Base-by-base conservation (phyloP, 2,888 invertebrate species). In the Chaetoderma sp. region DNA sequence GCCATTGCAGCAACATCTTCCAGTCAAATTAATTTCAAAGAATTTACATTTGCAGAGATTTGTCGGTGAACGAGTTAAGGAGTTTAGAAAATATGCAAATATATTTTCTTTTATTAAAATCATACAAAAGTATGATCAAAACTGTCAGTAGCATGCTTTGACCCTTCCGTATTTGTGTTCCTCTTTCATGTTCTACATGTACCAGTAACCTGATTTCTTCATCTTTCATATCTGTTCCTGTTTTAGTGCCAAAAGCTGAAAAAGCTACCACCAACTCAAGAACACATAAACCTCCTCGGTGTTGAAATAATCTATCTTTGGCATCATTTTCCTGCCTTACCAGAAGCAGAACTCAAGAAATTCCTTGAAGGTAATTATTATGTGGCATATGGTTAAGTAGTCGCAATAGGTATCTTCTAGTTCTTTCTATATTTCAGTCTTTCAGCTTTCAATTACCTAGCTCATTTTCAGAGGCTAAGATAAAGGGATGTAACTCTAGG, bases 221-320 rank as follows among this genome's bases (percentile, higher is more conserved):
- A 54, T 28, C 10, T 30, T 13, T 54, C 16, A 10, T 28, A 30
- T 10, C 50, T 61, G 13, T 25, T 55, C 54, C 54, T 50, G 6
- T 49, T 67, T 39, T 49, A 78, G 78, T 70, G 80, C 1, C 79
- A 84, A 63, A 80, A 76, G 61, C 78, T 84, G 59, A 78, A 80
- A 71, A 87, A 86, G 71, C 65, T 75, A n/a, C 67, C 75, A 6
- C 78, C 81, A 6, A 79, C 78, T 4, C 78, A 78, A 68, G 80
- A 85, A 58, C 79, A 89, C 78, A 91, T 90, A 85, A 88, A 88
- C 69, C 82, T 92, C 62, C 86, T 91, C 55, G 88, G 90, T 23
- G 90, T 90, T 76, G 92, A 92, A 83, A 87, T 92, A 81, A 86
- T 92, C 36, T 92, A 91, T 77, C 84, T 92, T 52, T 92, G 92